Conservation (phyloP, 2,888 invertebrate genomes). For the Parnassius mnemosyne region DNA sequence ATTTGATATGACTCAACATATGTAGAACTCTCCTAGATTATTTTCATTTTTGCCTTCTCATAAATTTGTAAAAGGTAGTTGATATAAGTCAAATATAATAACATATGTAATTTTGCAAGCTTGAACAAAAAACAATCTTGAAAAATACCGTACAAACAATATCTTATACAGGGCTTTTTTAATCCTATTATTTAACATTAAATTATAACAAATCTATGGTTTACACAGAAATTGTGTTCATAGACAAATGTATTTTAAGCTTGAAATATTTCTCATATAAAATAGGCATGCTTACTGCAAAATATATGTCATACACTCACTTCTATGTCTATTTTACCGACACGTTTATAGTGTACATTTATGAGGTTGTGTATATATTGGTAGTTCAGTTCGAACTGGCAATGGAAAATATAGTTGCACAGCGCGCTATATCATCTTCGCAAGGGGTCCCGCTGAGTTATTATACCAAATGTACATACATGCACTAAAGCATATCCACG, state of each 20-base stretch:
- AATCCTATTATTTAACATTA: no score
- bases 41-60: no score
- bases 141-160: no score
- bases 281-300: not conserved
- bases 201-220: not conserved
- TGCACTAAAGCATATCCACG: constrained; percentile 4
- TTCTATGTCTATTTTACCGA: constrained; percentile 4
- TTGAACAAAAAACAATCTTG: no score
- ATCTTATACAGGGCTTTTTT: no score
- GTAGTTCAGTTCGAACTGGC: constrained; percentile 31
- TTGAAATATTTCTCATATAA: not conserved
- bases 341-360: constrained; percentile 25
- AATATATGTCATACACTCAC: not conserved
- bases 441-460: constrained; percentile 50
- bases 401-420: constrained; percentile 48
- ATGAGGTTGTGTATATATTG: constrained; percentile 23
- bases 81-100: no score
- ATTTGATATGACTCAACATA: no score
- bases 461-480: constrained; percentile 34
- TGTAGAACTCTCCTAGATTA: no score
- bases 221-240: not conserved
- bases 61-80: no score
- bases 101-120: no score
- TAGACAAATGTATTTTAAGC: not conserved
- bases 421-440: constrained; percentile 53